These are phyloP conservation scores for Nephrotoma guestfalica DNA, from an alignment of 2,888 invertebrate genomes.

Conservation along the genomic window DNA sequence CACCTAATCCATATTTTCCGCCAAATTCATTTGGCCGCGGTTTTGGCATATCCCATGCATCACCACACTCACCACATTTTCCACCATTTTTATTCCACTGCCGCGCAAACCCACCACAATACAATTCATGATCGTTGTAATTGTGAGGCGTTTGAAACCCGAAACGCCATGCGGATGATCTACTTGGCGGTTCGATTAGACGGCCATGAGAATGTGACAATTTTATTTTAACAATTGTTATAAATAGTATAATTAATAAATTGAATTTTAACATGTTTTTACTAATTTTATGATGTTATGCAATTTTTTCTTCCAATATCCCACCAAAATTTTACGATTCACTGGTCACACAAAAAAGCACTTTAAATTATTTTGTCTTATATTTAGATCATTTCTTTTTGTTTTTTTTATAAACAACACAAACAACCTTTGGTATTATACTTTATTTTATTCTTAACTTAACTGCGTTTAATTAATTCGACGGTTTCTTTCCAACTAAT, in stretches of 20 bases:
- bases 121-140: slow-evolving; percentile 79
- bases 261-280: background rate
- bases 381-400: background rate
- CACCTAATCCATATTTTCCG: slow-evolving; percentile 67
- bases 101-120: slow-evolving; percentile 73
- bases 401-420: background rate
- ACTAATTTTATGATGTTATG: background rate
- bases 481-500: background rate
- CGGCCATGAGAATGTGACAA: slow-evolving; percentile 21
- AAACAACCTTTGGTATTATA: background rate
- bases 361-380: background rate
- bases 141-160: slow-evolving; percentile 79
- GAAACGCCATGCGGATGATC: slow-evolving; percentile 78
- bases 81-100: slow-evolving; percentile 71
- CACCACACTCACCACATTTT: slow-evolving; percentile 77
- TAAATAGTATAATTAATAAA: background rate
- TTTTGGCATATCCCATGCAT: slow-evolving; percentile 56
- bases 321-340: background rate
- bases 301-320: background rate
- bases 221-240: background rate
- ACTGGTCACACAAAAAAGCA: background rate
- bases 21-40: slow-evolving; percentile 73
- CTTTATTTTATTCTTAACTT: too few relatives aligned
- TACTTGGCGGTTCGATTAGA: slow-evolving; percentile 64
- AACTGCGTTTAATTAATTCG: background rate